These are phyloP conservation scores for Cephus rjabovi DNA, from an alignment of 2,888 invertebrate species.

Conservation along the genomic window DNA sequence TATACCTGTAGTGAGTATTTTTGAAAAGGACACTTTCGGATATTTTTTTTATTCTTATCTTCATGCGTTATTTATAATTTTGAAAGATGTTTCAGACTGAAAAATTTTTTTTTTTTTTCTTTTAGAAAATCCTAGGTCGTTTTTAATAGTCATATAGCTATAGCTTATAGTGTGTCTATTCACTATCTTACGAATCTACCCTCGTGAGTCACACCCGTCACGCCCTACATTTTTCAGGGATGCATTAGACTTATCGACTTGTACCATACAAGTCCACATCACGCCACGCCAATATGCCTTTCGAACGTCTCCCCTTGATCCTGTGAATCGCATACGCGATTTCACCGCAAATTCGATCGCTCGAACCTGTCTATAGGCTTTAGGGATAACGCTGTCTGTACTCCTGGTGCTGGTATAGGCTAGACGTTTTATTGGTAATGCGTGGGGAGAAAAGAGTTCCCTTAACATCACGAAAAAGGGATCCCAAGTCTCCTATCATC, in stretches of 20 bases:
- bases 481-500: background rate
- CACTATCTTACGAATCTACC: conserved; percentile 29
- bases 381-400: background rate
- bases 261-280: conserved; percentile 22
- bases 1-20: no score
- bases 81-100: background rate
- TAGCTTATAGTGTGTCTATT: background rate
- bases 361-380: conserved; percentile 17
- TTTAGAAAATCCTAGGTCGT: background rate
- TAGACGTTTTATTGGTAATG: conserved; percentile 10
- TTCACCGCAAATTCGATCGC: conserved; percentile 26
- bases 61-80: background rate
- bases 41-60: background rate
- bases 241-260: conserved; percentile 55
- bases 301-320: conserved; percentile 1
- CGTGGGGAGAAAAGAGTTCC: background rate
- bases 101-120: no score
- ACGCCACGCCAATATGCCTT: conserved; percentile 9
- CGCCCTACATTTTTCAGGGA: conserved; percentile 43
- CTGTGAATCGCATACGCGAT: conserved; percentile 16
- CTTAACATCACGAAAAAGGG: background rate
- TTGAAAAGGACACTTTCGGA: background rate
- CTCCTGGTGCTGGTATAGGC: background rate
- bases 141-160: background rate
- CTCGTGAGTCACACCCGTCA: conserved; percentile 38